phyloP scores from a whole-genome alignment of 2,797 vertebrate species.

The Setipinna tenuifilis region DNA sequence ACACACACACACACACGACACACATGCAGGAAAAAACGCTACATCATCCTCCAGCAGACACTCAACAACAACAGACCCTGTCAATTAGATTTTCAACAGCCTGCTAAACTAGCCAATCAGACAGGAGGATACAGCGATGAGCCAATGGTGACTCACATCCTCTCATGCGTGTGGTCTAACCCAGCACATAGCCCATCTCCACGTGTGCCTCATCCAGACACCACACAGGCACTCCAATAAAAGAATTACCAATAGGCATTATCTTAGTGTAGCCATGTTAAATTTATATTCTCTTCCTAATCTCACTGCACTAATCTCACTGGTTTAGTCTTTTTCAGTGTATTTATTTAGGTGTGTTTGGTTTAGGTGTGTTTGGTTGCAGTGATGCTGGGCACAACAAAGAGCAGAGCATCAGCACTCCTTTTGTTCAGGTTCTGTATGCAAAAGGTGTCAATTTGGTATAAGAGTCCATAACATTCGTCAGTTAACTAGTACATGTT shows the following conservation, averaged over 20 bases:
- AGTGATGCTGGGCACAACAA: background rate
- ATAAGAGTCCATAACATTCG: background rate
- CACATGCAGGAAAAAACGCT: background rate
- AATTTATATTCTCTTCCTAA: background rate
- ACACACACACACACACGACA: background rate
- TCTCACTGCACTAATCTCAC: too few species aligned
- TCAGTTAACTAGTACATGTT: background rate
- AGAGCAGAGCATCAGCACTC: background rate
- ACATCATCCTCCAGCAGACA: conserved; percentile 1
- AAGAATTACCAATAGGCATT: background rate
- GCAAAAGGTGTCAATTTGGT: background rate
- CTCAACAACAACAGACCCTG: background rate
- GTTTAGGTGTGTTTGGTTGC: background rate
- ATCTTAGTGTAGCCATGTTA: background rate
- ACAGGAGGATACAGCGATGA: background rate
- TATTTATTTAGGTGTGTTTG: background rate
- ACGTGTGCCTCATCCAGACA: background rate
- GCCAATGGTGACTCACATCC: background rate
- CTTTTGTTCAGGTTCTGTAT: background rate
- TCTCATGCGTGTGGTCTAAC: background rate
- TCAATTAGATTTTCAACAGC: conserved; percentile 22
- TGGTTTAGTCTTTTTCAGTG: background rate
- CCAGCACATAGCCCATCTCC: background rate
- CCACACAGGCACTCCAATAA: background rate
- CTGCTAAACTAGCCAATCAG: background rate